Base-by-base conservation (phyloP, 2,888 invertebrate genomes). In the Amiota minor region DNA sequence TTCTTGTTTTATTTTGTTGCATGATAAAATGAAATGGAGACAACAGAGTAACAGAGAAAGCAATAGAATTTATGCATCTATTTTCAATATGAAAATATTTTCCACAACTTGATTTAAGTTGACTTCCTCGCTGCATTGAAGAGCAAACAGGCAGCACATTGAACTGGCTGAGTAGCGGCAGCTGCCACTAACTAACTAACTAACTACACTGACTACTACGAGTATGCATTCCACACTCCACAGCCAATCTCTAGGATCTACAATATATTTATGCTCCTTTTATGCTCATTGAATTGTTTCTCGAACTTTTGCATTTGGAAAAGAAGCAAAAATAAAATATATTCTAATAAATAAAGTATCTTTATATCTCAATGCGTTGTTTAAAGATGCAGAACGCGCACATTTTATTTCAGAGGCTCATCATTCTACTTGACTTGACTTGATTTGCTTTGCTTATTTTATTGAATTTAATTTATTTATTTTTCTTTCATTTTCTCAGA, bases 331-430 rank as follows among this genome's bases (percentile, higher is more conserved):
- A 11, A 62, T 9, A 35, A 67, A 50, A 23, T 46, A 65, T 65
- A 53, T 68, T 68, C 67, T 68, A 68, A 68, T 68, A 68, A 68
- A 68, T 50, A 67, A 67, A 49, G 67, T 68, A 68, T 68, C 67
- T 68, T 35, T 35, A n/a, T 23, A 20, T 68, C 6, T 49, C 47
- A 18, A 59, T 59, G 10, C 18, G 10, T 65, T 6, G 45, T 2
- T 11, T 35, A 35, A 35, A 35, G 35, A 35, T 35, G 35, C 35
- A 35, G 6, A 35, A 8, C 6, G 35, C 6, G 35, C 35, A 35
- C 35, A 6, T 35, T 35, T 35, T 6, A 35, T 35, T 35, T 35
- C 4, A 35, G 2, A 35, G 6, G 35, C 35, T 35, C 35, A 35
- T 35, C 35, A 8, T 35, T 35, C 6, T 35, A 35, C 35, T 35